Evolutionary conservation across 1,140 invertebrate species (phyloP).

Genomic region (Nebria ingens): DNA sequence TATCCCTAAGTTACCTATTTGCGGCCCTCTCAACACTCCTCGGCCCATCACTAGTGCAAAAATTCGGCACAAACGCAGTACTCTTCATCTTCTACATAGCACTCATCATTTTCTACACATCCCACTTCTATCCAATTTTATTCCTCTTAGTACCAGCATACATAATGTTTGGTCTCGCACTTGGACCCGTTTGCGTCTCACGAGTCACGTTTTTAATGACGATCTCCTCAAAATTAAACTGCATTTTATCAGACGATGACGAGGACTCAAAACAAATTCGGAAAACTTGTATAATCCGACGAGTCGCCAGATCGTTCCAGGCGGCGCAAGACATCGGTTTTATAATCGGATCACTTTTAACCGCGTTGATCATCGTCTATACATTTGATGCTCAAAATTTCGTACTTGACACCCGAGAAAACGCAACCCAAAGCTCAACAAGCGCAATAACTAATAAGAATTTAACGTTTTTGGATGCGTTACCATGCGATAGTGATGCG

Average conservation of each 20-base stretch:
- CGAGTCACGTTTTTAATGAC: constrained; percentile 47
- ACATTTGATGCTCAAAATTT: constrained; percentile 28
- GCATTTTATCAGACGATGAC: constrained; percentile 42
- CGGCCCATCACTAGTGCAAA: constrained; percentile 41
- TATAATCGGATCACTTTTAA: constrained; percentile 39
- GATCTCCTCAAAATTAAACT: constrained; percentile 44
- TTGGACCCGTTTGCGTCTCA: constrained; percentile 43
- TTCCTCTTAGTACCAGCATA: constrained; percentile 49
- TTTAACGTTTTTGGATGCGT: neutral
- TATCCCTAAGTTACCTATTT: constrained; percentile 41
- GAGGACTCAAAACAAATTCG: constrained; percentile 39
- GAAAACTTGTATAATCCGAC: constrained; percentile 33
- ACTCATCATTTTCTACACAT: constrained; percentile 43
- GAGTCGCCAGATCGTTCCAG: constrained; percentile 35
- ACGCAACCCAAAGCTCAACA: too few relatives aligned
- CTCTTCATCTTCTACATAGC: constrained; percentile 39
- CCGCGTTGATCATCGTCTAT: constrained; percentile 38
- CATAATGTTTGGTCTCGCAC: constrained; percentile 44
- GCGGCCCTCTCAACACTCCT: constrained; percentile 43
- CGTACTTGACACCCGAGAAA: neutral
- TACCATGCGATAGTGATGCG: neutral
- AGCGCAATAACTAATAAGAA: neutral
- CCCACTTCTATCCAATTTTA: constrained; percentile 50
- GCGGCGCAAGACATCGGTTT: constrained; percentile 49
- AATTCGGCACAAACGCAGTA: constrained; percentile 41